A percentile compares a stretch with the other conserved stretches of the same genome.
phyloP scores from a whole-genome alignment of 2,113 vertebrate genomes.

The Zapornia atra region DNA sequence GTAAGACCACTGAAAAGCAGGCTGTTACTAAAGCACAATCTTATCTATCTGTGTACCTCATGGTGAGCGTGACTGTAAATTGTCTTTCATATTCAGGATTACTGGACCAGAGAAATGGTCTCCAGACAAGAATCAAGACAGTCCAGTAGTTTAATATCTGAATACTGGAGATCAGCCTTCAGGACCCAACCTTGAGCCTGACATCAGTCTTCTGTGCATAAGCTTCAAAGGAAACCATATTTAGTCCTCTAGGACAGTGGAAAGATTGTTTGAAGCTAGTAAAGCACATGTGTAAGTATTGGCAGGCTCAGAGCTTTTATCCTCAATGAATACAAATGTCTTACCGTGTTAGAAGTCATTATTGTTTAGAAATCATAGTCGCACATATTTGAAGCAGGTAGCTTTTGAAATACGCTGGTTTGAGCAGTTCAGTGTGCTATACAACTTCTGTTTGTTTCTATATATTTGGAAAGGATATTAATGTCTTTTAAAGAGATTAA shows the following conservation, averaged over 20 bases:
- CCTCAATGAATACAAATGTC: conserved; percentile 52
- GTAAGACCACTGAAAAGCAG: not conserved
- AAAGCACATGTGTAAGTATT: conserved; percentile 41
- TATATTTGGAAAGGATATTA: conserved; percentile 20
- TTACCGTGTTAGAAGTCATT: conserved; percentile 33
- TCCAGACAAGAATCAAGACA: conserved; percentile 34
- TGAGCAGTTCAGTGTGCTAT: not conserved
- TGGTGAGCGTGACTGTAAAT: not conserved
- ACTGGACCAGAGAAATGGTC: not conserved
- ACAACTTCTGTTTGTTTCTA: conserved; percentile 27
- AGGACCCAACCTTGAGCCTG: conserved; percentile 35
- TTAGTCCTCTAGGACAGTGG: conserved; percentile 53
- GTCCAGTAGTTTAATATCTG: conserved; percentile 14
- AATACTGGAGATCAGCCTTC: conserved; percentile 44
- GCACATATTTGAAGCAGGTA: conserved; percentile 40
- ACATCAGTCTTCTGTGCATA: conserved; percentile 24
- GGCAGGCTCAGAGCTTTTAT: conserved; percentile 50
- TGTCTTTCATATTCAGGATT: conserved; percentile 52
- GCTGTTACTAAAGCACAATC: not conserved
- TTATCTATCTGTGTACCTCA: conserved; percentile 35
- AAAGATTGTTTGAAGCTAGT: conserved; percentile 58
- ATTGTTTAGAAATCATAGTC: conserved; percentile 56
- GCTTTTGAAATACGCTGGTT: conserved; percentile 29
- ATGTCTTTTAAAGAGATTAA: conserved; percentile 18
- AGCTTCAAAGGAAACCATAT: conserved; percentile 55